A percentile compares a stretch with the other conserved stretches of the same genome.
phyloP scores from a whole-genome alignment of 1,140 invertebrate genomes.

The Nilaparvata lugens region DNA sequence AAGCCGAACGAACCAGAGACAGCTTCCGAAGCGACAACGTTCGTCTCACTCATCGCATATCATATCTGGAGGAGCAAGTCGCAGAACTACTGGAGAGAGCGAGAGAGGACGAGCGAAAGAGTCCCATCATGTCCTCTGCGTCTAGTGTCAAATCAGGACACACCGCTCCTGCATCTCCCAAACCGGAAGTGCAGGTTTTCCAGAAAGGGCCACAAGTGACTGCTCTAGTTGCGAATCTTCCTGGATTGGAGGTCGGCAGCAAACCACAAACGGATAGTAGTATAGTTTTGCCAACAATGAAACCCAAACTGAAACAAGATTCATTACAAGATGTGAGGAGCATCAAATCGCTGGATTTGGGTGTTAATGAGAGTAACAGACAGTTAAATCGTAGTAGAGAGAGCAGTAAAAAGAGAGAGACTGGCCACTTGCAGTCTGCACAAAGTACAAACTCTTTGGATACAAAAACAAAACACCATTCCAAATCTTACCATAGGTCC shows the following conservation, averaged over 20 bases:
- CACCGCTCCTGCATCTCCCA: conserved; percentile 8
- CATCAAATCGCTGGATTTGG: conserved; percentile 19
- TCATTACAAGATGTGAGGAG: conserved; percentile 9
- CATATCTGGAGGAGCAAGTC: conserved; percentile 82
- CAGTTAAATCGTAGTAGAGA: conserved; percentile 6
- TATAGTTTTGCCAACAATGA: conserved; percentile 31
- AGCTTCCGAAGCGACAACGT: conserved; percentile 63
- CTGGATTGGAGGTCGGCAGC: conserved; percentile 44
- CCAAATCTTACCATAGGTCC: not conserved
- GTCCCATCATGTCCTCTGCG: conserved; percentile 18
- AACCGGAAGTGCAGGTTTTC: conserved; percentile 49
- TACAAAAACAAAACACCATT: conserved; percentile 9
- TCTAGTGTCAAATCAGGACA: conserved; percentile 31
- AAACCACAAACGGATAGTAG: conserved; percentile 11
- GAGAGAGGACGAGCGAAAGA: conserved; percentile 10
- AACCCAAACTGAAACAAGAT: conserved; percentile 29
- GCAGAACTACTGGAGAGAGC: conserved; percentile 44
- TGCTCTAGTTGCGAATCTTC: conserved; percentile 43
- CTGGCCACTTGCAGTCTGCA: conserved; percentile 4
- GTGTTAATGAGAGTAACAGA: not conserved
- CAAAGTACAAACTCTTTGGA: conserved; percentile 21
- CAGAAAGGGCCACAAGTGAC: conserved; percentile 49
- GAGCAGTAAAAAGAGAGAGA: not conserved
- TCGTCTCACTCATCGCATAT: conserved; percentile 73
- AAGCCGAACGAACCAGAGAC: conserved; percentile 50